phyloP scores from a whole-genome alignment of 2,113 vertebrate genomes.

The Pygoscelis antarcticus region DNA sequence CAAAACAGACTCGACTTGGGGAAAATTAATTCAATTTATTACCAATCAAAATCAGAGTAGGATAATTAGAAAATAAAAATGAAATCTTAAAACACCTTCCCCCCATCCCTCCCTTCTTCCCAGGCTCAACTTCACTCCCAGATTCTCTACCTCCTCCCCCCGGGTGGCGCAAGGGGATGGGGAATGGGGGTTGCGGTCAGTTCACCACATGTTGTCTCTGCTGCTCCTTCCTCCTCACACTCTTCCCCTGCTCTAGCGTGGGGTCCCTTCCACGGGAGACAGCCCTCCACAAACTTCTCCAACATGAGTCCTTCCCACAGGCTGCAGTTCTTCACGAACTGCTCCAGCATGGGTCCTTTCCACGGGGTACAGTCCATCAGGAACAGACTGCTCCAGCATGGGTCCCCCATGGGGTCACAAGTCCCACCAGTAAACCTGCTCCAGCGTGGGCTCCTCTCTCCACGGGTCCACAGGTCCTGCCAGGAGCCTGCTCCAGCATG shows the following conservation, averaged over 20 bases:
- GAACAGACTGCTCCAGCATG: background rate
- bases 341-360: background rate
- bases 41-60: background rate
- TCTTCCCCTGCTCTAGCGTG: background rate
- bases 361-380: background rate
- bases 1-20: background rate
- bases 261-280: background rate
- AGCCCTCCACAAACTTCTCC: background rate
- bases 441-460: background rate
- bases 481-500: background rate
- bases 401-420: background rate
- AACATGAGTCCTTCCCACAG: background rate
- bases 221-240: background rate
- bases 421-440: background rate
- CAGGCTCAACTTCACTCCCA: background rate
- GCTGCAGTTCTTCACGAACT: background rate
- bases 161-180: rapidly evolving
- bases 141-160: background rate
- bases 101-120: background rate
- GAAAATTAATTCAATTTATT: background rate
- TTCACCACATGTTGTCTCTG: background rate
- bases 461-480: background rate
- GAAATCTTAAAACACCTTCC: background rate
- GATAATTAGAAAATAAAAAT: background rate
- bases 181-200: background rate